A percentile compares a stretch with the other conserved stretches of the same genome.
phyloP scores from a whole-genome alignment of 2,113 vertebrate genomes.

The Phalacrocorax aristotelis region DNA sequence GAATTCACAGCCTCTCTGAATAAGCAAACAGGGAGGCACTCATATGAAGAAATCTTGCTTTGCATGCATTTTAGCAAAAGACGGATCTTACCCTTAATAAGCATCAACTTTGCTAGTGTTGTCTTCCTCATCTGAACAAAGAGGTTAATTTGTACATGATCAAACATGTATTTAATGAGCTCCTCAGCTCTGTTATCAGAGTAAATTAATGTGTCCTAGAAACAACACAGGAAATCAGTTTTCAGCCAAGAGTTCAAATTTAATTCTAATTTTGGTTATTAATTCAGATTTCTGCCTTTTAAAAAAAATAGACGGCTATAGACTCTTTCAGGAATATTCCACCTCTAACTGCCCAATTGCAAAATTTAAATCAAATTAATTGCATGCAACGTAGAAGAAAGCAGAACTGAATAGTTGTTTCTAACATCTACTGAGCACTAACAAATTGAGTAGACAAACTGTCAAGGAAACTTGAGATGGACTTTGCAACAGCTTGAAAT shows the following conservation, averaged over 20 bases:
- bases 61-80: neutral
- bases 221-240: conserved; percentile 41
- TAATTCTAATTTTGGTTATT: conserved; percentile 31
- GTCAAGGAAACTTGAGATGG: neutral
- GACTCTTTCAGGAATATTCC: neutral
- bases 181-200: conserved; percentile 14
- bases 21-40: neutral
- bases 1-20: neutral
- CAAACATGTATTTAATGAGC: neutral
- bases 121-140: neutral
- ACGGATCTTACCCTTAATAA: neutral
- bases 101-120: neutral
- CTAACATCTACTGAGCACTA: neutral
- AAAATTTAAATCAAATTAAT: neutral
- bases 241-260: conserved; percentile 34
- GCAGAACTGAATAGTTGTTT: neutral
- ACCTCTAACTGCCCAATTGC: neutral
- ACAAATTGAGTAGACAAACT: neutral
- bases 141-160: neutral
- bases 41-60: neutral
- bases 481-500: neutral
- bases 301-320: neutral
- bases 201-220: conserved; percentile 25
- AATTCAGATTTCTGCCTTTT: neutral
- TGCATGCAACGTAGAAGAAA: neutral